Base-by-base conservation (phyloP, 2,888 invertebrate species). In the Mythimna impura region DNA sequence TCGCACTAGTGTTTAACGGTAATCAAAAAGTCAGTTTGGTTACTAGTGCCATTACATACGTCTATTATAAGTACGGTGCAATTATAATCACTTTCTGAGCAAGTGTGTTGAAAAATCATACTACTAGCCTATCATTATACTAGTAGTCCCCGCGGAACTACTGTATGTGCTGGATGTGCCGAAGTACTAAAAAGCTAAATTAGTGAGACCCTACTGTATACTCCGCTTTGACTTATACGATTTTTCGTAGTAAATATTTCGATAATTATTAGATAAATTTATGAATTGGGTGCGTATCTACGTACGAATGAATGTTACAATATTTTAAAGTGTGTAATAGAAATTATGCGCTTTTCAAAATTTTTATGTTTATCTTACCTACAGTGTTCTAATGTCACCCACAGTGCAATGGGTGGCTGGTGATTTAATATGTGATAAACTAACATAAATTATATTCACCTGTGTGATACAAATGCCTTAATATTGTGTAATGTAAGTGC, bases 391-490 rank as follows among this genome's bases (percentile, higher is more conserved):
- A 14, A 40, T 60, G 60, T 40, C 60, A 40, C 61, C 61, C 22
- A 40, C 40, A 61, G 22, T 22, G 40, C 22, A 17, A 61, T 61
- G 61, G 40, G 61, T 61, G 40, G 40, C 40, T 40, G 8, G 61
- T 61, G 61, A 61, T 61, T 40, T 22, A 40, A 57, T 40, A 47
- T 54, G 55, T 22, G 54, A 66, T 30, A 65, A 65, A 65, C 17
- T 54, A 54, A 17, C 47, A 30, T 63, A 63, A 47, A 63, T 61
- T 61, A 61, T 61, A 61, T 61, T 61, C 61, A 61, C 40, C 61
- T 64, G 30, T 64, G 50, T 64, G 25, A 61, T 61, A 64, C 52
- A 64, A 64, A 64, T 52, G 50, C 25, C 34, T 64, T 64, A 64
- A 40, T 57, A 61, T 61, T 64, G 10, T 47, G 63, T 60, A 60